Percentiles rank a stretch among this genome's conserved stretches.
Evolutionary conservation across 1,140 invertebrate species (phyloP).

Genomic region (Oreohelix idahoensis): DNA sequence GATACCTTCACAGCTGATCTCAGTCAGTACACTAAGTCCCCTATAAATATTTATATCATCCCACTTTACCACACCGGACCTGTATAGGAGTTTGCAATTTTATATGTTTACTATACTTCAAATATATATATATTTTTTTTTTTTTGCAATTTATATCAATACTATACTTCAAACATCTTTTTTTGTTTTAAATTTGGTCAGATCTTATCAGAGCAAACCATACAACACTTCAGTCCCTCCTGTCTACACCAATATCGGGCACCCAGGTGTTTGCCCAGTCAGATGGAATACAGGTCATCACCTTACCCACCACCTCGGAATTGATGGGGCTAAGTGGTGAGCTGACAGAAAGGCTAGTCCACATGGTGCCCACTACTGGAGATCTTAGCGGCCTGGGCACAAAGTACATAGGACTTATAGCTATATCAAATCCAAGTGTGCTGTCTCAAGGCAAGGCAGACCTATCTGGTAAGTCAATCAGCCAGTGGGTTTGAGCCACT

Average conservation of each 20-base stretch:
- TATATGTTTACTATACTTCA: too few species aligned
- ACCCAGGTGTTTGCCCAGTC: slow-evolving; percentile 49
- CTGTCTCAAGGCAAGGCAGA: slow-evolving; percentile 12
- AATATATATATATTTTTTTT: too few species aligned
- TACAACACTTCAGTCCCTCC: slow-evolving; percentile 62
- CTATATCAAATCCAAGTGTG: slow-evolving; percentile 21
- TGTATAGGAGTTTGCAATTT: too few species aligned
- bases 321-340: slow-evolving; percentile 39
- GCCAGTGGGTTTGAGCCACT: too few species aligned
- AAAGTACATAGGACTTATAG: slow-evolving; percentile 24
- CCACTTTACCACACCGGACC: too few species aligned
- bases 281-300: slow-evolving; percentile 66
- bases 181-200: too few species aligned
- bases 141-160: too few species aligned
- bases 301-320: slow-evolving; percentile 54
- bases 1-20: too few species aligned
- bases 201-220: slow-evolving; percentile 53
- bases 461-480: too few species aligned
- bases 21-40: too few species aligned
- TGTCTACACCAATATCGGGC: slow-evolving; percentile 57
- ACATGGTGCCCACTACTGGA: slow-evolving; percentile 43
- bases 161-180: too few species aligned
- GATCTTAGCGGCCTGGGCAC: slow-evolving; percentile 20
- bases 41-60: too few species aligned
- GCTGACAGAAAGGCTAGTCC: not conserved